A percentile compares a stretch with the other conserved stretches of the same genome.
phyloP scores from a whole-genome alignment of 1,140 invertebrate genomes.

The Macrosteles quadrilineatus region DNA sequence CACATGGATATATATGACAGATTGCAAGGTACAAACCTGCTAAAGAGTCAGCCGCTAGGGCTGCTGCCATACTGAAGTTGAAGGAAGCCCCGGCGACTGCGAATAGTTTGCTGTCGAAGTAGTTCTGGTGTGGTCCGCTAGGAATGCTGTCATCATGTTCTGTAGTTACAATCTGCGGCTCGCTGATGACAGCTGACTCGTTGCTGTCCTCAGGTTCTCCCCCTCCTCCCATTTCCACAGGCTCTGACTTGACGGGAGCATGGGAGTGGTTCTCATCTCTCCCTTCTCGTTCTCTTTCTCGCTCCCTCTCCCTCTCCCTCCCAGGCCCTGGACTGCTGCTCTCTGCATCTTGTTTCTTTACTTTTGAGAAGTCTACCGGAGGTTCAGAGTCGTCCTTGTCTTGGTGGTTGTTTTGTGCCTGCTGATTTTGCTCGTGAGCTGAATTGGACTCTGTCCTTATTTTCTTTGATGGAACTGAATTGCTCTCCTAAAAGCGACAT shows the following conservation, averaged over 20 bases:
- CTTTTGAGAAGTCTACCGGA: conserved; percentile 44
- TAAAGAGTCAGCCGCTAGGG: conserved; percentile 68
- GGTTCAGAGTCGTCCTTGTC: conserved; percentile 42
- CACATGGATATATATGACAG: too few relatives aligned
- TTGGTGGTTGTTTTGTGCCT: conserved; percentile 25
- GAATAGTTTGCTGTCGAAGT: conserved; percentile 73
- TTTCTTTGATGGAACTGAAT: conserved; percentile 37
- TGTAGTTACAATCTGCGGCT: conserved; percentile 20
- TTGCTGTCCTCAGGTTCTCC: conserved; percentile 44
- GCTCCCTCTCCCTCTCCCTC: conserved; percentile 39
- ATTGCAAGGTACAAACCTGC: conserved; percentile 66
- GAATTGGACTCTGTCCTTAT: conserved; percentile 23
- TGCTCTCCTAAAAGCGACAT: conserved; percentile 38
- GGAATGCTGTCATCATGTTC: conserved; percentile 20
- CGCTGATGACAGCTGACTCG: conserved; percentile 35
- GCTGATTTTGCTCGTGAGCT: conserved; percentile 15
- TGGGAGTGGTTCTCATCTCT: neutral
- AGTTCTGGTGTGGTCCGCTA: conserved; percentile 48
- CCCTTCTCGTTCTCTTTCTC: conserved; percentile 46
- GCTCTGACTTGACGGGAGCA: conserved; percentile 71
- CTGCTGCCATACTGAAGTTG: conserved; percentile 77
- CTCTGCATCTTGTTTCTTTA: conserved; percentile 53
- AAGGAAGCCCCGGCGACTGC: conserved; percentile 66
- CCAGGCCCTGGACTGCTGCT: conserved; percentile 55
- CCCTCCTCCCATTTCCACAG: conserved; percentile 63